Percentiles rank a stretch among this genome's conserved stretches.
These are phyloP conservation scores for Solen grandis DNA, from an alignment of 1,140 invertebrate species.

Conservation along the genomic window DNA sequence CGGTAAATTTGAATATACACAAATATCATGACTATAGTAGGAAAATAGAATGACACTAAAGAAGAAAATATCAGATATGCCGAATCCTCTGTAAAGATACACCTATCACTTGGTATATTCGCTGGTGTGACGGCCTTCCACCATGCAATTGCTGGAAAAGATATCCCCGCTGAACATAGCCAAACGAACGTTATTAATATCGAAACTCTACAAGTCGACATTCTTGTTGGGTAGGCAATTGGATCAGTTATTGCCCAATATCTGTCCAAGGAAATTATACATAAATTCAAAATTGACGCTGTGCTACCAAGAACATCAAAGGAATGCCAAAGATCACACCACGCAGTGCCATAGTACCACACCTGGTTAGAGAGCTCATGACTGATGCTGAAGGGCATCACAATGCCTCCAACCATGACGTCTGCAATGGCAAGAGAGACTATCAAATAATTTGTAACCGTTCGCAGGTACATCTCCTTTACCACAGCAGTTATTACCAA, in stretches of 20 bases:
- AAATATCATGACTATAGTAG: conserved; percentile 82
- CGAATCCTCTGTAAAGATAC: conserved; percentile 81
- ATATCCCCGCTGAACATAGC: conserved; percentile 94
- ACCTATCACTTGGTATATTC: conserved; percentile 66
- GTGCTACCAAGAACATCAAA: conserved; percentile 98
- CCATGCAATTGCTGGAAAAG: conserved; percentile 96
- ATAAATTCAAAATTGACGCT: conserved; percentile 97
- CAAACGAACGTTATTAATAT: conserved; percentile 96
- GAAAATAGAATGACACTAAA: conserved; percentile 83
- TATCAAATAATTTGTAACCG: conserved; percentile 99
- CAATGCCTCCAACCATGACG: conserved; percentile 96
- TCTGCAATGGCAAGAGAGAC: conserved; percentile 98
- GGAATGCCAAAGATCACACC: conserved; percentile 98
- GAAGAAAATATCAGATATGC: conserved; percentile 81
- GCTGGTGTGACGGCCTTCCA: conserved; percentile 84
- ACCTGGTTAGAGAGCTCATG: conserved; percentile 89
- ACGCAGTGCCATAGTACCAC: conserved; percentile 93
- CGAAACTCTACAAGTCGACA: conserved; percentile 90
- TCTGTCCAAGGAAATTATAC: conserved; percentile 92
- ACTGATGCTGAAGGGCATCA: conserved; percentile 97
- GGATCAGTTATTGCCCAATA: conserved; percentile 96
- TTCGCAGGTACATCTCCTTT: conserved; percentile 96
- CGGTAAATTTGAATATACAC: conserved; percentile 80
- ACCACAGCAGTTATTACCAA: conserved; percentile 98
- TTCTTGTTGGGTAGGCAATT: conserved; percentile 97